Percentiles rank a stretch among this genome's conserved stretches.
phyloP scores from a whole-genome alignment of 2,797 vertebrate species.

The Thripadectes ignobilis region DNA sequence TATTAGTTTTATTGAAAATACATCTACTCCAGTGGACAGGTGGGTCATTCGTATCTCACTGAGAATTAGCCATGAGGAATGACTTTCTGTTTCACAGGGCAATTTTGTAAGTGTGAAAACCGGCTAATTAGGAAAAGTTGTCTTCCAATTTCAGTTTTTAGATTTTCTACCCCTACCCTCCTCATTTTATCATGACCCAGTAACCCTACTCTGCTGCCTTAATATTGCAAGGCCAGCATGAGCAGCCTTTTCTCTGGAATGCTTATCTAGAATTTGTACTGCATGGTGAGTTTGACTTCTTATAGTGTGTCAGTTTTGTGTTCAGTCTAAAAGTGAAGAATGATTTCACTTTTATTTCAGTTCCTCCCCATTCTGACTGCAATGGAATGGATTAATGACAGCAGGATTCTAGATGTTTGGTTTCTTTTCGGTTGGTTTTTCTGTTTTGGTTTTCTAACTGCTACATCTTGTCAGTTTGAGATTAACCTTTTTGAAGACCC shows the following conservation, averaged over 20 bases:
- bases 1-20: conserved; percentile 99
- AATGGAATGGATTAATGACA: not conserved
- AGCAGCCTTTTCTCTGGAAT: not conserved
- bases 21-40: conserved; percentile 96
- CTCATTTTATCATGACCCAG: not conserved
- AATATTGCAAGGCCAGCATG: not conserved
- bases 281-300: not conserved
- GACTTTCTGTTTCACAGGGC: not conserved
- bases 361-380: not conserved
- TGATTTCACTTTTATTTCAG: not conserved
- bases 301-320: not conserved
- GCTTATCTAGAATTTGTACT: not conserved
- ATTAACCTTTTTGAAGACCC: not conserved
- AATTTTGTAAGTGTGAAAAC: not conserved
- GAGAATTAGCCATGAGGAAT: not conserved
- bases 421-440: not conserved
- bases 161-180: not conserved
- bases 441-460: not conserved
- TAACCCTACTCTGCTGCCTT: not conserved
- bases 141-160: not conserved
- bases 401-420: not conserved
- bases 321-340: not conserved
- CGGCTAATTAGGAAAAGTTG: not conserved
- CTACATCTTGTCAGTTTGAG: not conserved
- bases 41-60: conserved; percentile 57